Conservation (phyloP, 2,113 vertebrate species). For the Scopus umbretta region DNA sequence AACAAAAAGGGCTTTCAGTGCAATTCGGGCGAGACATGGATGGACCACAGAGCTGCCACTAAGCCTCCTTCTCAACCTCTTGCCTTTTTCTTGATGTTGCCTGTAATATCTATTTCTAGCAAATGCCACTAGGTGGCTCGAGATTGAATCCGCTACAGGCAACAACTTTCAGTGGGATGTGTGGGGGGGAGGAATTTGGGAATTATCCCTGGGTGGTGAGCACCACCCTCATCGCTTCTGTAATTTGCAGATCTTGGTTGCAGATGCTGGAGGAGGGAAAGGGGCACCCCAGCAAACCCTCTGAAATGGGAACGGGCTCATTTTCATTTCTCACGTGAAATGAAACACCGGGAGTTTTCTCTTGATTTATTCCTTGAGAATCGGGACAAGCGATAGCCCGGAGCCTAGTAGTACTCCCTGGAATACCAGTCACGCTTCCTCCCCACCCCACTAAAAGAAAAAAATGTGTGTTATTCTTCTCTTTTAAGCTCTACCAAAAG, state of each 20-base stretch:
- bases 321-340: conserved; percentile 31
- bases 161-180: neutral
- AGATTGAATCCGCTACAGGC: neutral
- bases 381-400: neutral
- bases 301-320: conserved; percentile 1
- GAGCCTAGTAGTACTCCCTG: neutral
- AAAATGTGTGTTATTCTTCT: neutral
- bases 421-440: neutral
- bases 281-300: conserved; percentile 10
- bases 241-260: conserved; percentile 19
- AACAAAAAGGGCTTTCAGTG: neutral
- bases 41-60: neutral
- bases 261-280: conserved; percentile 26
- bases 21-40: fast-evolving
- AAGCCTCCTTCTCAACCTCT: neutral
- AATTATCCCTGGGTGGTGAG: conserved; percentile 29
- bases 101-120: neutral
- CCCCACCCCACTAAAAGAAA: neutral
- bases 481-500: conserved; percentile 18
- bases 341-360: neutral
- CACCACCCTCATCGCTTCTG: conserved; percentile 21
- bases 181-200: neutral
- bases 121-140: conserved; percentile 40
- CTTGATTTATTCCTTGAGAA: conserved; percentile 23
- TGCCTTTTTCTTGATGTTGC: neutral